Conservation (phyloP, 2,113 vertebrate genomes). For the Poecile atricapillus region DNA sequence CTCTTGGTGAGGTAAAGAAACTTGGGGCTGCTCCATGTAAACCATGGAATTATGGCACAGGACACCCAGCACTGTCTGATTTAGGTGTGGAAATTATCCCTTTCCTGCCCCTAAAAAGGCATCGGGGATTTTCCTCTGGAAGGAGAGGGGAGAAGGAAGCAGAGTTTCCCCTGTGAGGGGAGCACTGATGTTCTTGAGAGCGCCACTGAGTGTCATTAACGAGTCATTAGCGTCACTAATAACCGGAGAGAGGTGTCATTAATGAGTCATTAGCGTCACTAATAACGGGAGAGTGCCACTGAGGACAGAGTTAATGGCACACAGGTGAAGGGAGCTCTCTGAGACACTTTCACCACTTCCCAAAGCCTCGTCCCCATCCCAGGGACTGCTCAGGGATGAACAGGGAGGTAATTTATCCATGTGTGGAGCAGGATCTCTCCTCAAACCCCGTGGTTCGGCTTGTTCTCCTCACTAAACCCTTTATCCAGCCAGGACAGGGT, state of each 20-base stretch:
- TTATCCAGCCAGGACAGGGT: not conserved
- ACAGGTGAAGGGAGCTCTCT: not conserved
- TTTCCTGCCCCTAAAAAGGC: not conserved
- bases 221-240: not conserved
- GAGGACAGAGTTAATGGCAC: not conserved
- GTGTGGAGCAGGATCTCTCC: not conserved
- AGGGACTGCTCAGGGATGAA: not conserved
- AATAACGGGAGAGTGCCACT: not conserved
- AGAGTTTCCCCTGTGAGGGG: not conserved
- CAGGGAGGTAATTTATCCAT: not conserved
- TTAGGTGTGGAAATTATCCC: not conserved
- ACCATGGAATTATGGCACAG: not conserved
- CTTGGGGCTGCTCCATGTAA: not conserved
- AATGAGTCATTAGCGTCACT: not conserved
- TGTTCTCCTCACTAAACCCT: not conserved
- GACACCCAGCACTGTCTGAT: not conserved
- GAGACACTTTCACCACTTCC: not conserved
- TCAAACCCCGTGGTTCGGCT: not conserved
- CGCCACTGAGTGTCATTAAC: not conserved
- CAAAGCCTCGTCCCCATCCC: not conserved
- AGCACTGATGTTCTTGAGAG: not conserved
- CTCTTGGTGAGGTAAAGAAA: not conserved
- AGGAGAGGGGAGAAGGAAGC: not conserved
- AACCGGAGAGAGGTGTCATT: not conserved
- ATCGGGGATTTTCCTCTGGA: not conserved